Evolutionary conservation across 2,113 vertebrate genomes (phyloP).

Genomic region (Fulica atra): DNA sequence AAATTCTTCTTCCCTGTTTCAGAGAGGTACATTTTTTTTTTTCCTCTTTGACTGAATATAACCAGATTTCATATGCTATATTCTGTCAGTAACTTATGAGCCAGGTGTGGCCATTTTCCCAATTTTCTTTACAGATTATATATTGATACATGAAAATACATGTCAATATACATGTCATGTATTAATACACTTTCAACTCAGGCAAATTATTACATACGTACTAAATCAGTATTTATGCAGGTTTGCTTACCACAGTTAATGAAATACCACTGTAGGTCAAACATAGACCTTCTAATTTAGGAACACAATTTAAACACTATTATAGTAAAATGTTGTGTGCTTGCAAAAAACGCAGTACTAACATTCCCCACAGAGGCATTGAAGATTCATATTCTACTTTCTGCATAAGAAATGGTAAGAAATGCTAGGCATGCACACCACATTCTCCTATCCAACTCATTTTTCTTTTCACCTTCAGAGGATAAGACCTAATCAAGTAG

Average conservation of each 20-base stretch:
- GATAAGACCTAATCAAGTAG: not conserved
- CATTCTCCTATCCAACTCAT: not conserved
- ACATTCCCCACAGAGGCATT: not conserved
- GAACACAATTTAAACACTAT: not conserved
- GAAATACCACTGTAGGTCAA: not conserved
- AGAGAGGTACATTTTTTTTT: not conserved
- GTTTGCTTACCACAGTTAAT: not conserved
- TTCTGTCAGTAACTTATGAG: not conserved
- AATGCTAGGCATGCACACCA: not conserved
- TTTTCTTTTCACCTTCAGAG: not conserved
- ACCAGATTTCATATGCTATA: not conserved
- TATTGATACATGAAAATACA: not conserved
- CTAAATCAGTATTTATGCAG: not conserved
- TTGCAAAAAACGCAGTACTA: not conserved
- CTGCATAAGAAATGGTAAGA: not conserved
- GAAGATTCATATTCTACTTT: not conserved
- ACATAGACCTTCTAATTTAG: not conserved
- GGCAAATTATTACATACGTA: not conserved
- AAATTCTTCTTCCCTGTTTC: not conserved
- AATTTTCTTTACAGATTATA: not conserved
- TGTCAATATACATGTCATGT: not conserved
- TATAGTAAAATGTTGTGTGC: not conserved
- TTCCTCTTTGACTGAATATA: not conserved
- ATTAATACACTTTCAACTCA: conserved; percentile 5
- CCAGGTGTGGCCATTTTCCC: not conserved